phyloP scores from a whole-genome alignment of 2,888 invertebrate species.

The Macroteleia sp. region DNA sequence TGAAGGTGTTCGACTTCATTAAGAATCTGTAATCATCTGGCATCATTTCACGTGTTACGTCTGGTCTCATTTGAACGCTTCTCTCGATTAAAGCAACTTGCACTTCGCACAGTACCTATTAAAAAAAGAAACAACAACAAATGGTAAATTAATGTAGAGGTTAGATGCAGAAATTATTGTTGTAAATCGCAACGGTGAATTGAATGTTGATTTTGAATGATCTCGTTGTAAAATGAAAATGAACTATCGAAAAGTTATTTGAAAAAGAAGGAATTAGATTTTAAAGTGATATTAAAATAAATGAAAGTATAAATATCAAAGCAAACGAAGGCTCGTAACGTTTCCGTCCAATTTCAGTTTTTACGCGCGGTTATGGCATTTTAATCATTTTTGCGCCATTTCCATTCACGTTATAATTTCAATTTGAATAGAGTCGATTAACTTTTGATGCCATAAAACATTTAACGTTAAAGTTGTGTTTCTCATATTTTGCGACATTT shows the following conservation, averaged over 20 bases:
- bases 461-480: no score
- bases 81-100: conserved; percentile 86
- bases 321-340: conserved; percentile 5
- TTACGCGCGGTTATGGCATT: conserved; percentile 24
- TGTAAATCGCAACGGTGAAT: no score
- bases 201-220: no score
- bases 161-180: not conserved
- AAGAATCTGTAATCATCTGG: conserved; percentile 77
- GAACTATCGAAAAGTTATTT: no score
- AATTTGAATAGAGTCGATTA: conserved; percentile 35
- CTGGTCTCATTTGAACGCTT: conserved; percentile 76
- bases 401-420: conserved; percentile 25
- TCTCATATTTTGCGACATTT: conserved; percentile 24
- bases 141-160: no score
- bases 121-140: conserved; percentile 31
- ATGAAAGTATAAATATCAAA: conserved; percentile 27
- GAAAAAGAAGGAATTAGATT: not conserved
- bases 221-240: no score
- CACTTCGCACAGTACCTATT: conserved; percentile 88
- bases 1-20: conserved; percentile 77
- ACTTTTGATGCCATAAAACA: conserved; percentile 40
- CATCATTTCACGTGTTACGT: conserved; percentile 85
- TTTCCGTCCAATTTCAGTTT: conserved; percentile 7
- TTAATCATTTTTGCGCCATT: conserved; percentile 42
- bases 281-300: conserved; percentile 15